These are phyloP conservation scores for Campylomormyrus tamandua DNA, from an alignment of 2,113 vertebrate species.

Conservation along the genomic window DNA sequence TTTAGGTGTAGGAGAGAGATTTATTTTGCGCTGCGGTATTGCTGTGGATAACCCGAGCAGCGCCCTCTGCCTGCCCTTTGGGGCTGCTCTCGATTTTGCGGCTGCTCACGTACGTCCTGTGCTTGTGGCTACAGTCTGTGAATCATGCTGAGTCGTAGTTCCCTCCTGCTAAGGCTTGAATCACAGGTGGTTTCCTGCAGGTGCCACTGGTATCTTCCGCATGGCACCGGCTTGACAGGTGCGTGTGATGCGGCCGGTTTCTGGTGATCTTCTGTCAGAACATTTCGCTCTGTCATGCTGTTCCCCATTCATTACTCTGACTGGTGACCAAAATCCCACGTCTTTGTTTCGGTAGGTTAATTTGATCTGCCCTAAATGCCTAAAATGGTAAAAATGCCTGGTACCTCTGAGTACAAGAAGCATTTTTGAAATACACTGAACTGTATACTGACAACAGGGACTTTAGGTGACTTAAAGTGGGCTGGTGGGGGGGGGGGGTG, in stretches of 20 bases:
- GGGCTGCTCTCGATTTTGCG: not conserved
- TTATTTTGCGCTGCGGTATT: not conserved
- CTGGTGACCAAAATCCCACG: not conserved
- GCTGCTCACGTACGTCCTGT: not conserved
- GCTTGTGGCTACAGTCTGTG: not conserved
- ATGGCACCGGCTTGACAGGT: not conserved
- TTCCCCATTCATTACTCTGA: not conserved
- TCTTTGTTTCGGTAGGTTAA: not conserved
- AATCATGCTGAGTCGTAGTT: not conserved
- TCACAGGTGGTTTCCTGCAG: conserved; percentile 6
- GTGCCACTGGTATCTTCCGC: not conserved
- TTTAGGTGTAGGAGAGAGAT: not conserved
- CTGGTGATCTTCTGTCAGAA: not conserved
- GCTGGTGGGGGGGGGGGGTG: not conserved
- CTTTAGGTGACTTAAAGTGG: not conserved
- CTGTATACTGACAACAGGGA: not conserved
- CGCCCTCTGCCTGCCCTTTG: not conserved
- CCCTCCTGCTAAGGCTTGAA: not conserved
- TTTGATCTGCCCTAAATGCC: not conserved
- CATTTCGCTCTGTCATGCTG: not conserved
- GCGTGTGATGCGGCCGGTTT: not conserved
- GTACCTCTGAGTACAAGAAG: not conserved
- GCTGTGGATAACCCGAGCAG: not conserved
- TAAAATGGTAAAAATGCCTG: not conserved
- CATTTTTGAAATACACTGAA: not conserved